phyloP scores from a whole-genome alignment of 2,888 invertebrate genomes.

The Archips xylosteana region DNA sequence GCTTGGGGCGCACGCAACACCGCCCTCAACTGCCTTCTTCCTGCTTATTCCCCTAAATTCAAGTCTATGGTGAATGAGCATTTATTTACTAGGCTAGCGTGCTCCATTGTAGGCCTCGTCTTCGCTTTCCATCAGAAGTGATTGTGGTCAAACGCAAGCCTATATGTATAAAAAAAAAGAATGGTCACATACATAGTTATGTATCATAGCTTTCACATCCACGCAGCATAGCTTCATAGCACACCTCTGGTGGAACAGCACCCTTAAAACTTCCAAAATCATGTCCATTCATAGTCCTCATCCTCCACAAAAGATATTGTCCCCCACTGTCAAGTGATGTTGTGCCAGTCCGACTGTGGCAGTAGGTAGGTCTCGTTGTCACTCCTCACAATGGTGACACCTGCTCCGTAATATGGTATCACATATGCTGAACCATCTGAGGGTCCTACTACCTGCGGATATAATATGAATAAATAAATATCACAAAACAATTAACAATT shows the following conservation, averaged over 20 bases:
- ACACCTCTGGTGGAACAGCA: background rate
- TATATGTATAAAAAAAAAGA: too few species aligned
- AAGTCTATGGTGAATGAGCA: too few species aligned
- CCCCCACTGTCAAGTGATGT: constrained; percentile 84
- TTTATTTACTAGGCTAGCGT: too few species aligned
- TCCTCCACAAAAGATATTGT: constrained; percentile 78
- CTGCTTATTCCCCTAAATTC: too few species aligned
- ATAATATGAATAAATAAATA: background rate
- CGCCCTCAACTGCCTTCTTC: too few species aligned
- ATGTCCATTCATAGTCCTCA: constrained; percentile 82
- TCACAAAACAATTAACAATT: background rate
- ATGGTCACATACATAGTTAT: too few species aligned
- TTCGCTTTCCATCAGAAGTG: too few species aligned
- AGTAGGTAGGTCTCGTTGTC: constrained; percentile 94
- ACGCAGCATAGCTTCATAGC: too few species aligned
- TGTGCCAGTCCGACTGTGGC: constrained; percentile 92
- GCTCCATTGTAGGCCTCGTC: too few species aligned
- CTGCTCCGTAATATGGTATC: constrained; percentile 97
- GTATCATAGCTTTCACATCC: too few species aligned
- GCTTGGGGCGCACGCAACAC: too few species aligned
- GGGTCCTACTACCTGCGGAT: constrained; percentile 91
- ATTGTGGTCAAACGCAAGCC: too few species aligned
- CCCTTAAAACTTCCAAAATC: constrained; percentile 47
- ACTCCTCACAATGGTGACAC: constrained; percentile 91
- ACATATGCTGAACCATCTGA: constrained; percentile 98